A percentile compares a stretch with the other conserved stretches of the same genome.
These are phyloP conservation scores for Oreochromis spilurus DNA, from an alignment of 2,113 vertebrate genomes.

Conservation along the genomic window DNA sequence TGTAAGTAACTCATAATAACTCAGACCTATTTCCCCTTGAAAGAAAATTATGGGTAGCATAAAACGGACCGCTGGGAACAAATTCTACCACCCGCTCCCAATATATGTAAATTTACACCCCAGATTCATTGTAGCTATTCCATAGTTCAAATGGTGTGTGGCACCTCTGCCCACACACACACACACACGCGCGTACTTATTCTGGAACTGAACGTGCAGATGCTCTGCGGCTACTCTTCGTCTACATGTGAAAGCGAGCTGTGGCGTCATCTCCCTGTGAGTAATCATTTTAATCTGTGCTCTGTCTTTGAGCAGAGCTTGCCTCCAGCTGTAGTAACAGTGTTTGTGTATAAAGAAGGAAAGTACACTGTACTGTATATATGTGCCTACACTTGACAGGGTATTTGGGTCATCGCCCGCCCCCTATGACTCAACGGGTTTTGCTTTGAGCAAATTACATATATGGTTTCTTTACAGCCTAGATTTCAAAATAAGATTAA, in stretches of 20 bases:
- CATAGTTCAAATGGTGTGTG: too few species aligned
- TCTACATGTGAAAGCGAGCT: not conserved
- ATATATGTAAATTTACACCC: too few species aligned
- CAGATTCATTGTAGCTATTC: too few species aligned
- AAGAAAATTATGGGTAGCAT: too few species aligned
- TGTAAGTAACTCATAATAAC: too few species aligned
- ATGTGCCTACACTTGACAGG: not conserved
- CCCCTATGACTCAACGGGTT: not conserved
- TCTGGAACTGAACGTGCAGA: not conserved
- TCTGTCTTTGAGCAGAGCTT: not conserved
- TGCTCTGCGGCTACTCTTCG: too few species aligned
- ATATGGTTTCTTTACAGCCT: not conserved
- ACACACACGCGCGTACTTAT: too few species aligned
- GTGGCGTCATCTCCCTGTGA: not conserved
- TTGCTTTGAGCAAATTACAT: not conserved
- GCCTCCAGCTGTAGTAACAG: not conserved
- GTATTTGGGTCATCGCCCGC: not conserved
- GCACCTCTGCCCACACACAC: too few species aligned
- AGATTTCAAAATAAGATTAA: not conserved
- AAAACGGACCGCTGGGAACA: too few species aligned
- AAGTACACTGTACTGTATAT: not conserved
- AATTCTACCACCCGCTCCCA: too few species aligned
- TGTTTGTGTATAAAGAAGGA: not conserved
- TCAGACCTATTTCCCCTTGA: too few species aligned
- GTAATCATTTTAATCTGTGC: not conserved